phyloP scores from a whole-genome alignment of 2,888 invertebrate genomes.

The Melolontha melolontha region DNA sequence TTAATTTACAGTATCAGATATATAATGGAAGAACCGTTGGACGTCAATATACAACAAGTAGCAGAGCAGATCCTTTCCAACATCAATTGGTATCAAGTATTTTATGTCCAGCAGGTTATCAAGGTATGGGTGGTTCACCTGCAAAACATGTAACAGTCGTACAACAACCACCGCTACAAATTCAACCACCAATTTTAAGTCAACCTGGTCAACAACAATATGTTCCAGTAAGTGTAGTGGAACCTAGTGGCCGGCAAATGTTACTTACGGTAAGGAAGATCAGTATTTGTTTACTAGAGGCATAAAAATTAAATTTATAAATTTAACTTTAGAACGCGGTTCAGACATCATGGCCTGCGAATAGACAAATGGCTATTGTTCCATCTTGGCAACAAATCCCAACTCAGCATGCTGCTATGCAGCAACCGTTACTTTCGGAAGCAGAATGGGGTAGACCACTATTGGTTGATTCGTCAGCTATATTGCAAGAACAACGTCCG shows the following conservation, averaged over 20 bases:
- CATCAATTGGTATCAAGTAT: conserved; percentile 95
- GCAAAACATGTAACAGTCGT: conserved; percentile 78
- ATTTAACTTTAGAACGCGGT: conserved; percentile 69
- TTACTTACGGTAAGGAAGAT: conserved; percentile 71
- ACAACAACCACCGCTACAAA: conserved; percentile 78
- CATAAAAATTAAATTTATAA: conserved; percentile 11
- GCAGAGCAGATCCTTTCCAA: conserved; percentile 86
- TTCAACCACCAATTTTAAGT: conserved; percentile 84
- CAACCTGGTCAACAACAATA: conserved; percentile 90
- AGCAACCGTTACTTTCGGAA: conserved; percentile 72
- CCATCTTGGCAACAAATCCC: conserved; percentile 88
- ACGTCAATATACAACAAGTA: conserved; percentile 74
- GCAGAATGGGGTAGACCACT: conserved; percentile 80
- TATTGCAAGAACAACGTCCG: conserved; percentile 76
- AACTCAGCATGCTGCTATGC: conserved; percentile 71
- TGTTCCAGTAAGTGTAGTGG: conserved; percentile 93
- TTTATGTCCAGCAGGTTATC: conserved; percentile 90
- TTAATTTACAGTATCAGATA: conserved; percentile 77
- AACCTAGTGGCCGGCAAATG: conserved; percentile 85
- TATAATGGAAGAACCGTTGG: conserved; percentile 80
- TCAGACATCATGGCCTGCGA: conserved; percentile 78
- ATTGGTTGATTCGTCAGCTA: conserved; percentile 81
- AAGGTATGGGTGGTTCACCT: conserved; percentile 76
- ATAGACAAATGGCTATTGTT: conserved; percentile 84
- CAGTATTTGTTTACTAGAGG: conserved; percentile 8